Percentiles rank a stretch among this genome's conserved stretches.
Conservation (phyloP, 2,888 invertebrate genomes). For the Protodeltote pygarga region DNA sequence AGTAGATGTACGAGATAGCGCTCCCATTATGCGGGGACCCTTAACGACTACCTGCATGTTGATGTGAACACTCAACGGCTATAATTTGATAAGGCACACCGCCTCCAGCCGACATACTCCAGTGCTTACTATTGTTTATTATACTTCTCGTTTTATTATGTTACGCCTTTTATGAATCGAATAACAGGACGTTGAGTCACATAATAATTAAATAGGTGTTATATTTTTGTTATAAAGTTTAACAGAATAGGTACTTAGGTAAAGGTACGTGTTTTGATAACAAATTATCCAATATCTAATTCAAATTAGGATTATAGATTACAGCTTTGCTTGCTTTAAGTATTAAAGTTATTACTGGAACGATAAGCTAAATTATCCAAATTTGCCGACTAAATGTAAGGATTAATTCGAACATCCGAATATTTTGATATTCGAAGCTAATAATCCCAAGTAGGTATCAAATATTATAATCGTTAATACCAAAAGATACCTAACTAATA, state of each 20-base stretch:
- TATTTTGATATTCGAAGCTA: slow-evolving; percentile 19
- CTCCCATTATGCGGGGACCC: slow-evolving; percentile 70
- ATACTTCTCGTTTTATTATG: slow-evolving; percentile 24
- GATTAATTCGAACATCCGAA: slow-evolving; percentile 25
- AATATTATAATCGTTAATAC: slow-evolving; percentile 17
- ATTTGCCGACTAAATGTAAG: slow-evolving; percentile 13
- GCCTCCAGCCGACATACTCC: slow-evolving; percentile 12
- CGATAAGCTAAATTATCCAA: slow-evolving; percentile 25
- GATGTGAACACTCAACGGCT: slow-evolving; percentile 68
- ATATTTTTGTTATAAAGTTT: slow-evolving; percentile 13
- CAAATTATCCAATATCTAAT: no score
- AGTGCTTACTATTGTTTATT: slow-evolving; percentile 35
- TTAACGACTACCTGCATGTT: slow-evolving; percentile 69
- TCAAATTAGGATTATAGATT: slow-evolving; percentile 3
- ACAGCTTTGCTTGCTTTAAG: slow-evolving; percentile 21
- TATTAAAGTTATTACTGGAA: slow-evolving; percentile 19
- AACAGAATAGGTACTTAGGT: slow-evolving; percentile 1
- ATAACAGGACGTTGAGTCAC: slow-evolving; percentile 23
- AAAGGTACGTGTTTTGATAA: no score
- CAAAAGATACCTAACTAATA: slow-evolving; percentile 7
- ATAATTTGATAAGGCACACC: slow-evolving; percentile 73
- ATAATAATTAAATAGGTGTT: background rate
- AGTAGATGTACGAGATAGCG: slow-evolving; percentile 77
- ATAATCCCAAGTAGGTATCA: slow-evolving; percentile 22
- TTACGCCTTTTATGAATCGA: slow-evolving; percentile 29